Evolutionary conservation across 2,888 invertebrate species (phyloP).

Genomic region (Cosmopolites sordidus): DNA sequence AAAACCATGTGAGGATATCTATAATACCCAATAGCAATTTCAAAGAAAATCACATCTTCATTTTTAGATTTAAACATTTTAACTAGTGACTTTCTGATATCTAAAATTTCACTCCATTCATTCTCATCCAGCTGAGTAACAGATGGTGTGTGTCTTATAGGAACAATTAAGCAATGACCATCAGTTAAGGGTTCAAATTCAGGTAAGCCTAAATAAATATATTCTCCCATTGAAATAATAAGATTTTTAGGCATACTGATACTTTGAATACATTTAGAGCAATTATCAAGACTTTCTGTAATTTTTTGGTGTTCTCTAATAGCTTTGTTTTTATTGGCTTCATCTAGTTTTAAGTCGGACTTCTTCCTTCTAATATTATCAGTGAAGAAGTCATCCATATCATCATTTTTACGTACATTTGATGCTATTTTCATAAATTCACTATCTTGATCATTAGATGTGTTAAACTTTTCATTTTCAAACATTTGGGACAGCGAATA

Average conservation of each 20-base stretch:
- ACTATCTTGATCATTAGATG: slow-evolving; percentile 74
- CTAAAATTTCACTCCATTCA: slow-evolving; percentile 84
- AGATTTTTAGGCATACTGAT: slow-evolving; percentile 77
- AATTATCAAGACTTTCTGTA: slow-evolving; percentile 70
- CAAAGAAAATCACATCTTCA: slow-evolving; percentile 85
- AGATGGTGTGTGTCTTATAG: slow-evolving; percentile 75
- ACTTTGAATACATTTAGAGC: slow-evolving; percentile 79
- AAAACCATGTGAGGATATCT: slow-evolving; percentile 75
- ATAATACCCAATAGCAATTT: slow-evolving; percentile 72
- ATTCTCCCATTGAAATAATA: slow-evolving; percentile 74
- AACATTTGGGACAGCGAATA: slow-evolving; percentile 82
- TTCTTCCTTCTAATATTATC: slow-evolving; percentile 69
- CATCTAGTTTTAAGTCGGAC: slow-evolving; percentile 58
- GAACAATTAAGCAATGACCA: slow-evolving; percentile 83
- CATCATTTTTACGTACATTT: slow-evolving; percentile 63
- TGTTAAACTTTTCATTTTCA: slow-evolving; percentile 74
- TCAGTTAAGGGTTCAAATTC: slow-evolving; percentile 72
- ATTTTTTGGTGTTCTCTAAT: slow-evolving; percentile 69
- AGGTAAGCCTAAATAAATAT: slow-evolving; percentile 83
- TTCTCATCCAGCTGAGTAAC: slow-evolving; percentile 89
- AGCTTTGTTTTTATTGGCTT: slow-evolving; percentile 61
- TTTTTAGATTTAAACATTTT: slow-evolving; percentile 69
- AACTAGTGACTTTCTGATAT: slow-evolving; percentile 72
- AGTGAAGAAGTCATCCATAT: slow-evolving; percentile 81
- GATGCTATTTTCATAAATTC: slow-evolving; percentile 73